Base-by-base conservation (phyloP, 2,888 invertebrate species). In the Drosophila merina region DNA sequence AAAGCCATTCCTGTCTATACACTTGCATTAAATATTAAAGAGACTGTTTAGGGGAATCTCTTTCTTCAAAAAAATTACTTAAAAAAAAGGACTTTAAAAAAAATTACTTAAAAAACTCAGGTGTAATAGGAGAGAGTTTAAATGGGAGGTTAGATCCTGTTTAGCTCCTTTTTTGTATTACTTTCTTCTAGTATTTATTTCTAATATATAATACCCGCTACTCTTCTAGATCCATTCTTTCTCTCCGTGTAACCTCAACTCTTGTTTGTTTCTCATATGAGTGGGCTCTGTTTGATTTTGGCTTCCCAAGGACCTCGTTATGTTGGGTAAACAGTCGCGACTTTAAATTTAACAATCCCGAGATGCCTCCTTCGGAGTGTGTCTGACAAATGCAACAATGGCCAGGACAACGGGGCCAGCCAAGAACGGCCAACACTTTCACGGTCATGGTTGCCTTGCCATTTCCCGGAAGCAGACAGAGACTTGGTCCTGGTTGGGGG, bases 291-390 rank as follows among this genome's bases (percentile, higher is more conserved):
- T 74, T 73, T 79, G 79, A 72, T 70, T 76, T 75, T 78, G 76
- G 60, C 56, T 62, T 51, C 54, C 33, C 14, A 30, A 48, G 77
- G 54, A 63, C 70, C 78, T 78, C 74, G 69, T 76, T 80, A 80
- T 83, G 78, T 62, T 71, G 59, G 60, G 73, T 77, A 79, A 79
- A 77, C 68, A 79, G 72, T 70, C 73, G 85, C 83, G 86, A 82
- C 86, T 82, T 82, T 79, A 82, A 82, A 79, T 1, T 14, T 14
- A 14, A 14, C 14, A 14, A 14, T 14, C 14, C 14, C 14, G 45
- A 20, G 33, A 26, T 20, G 26, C n/a, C 25, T 28, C 57, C 33
- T 54, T 30, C 44, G 7, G 9, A 31, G 42, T 71, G 57, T 57
- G 59, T 49, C 57, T 52, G 57, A 48, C 66, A 67, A 67, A 30